Base-by-base conservation (phyloP, 1,140 invertebrate genomes). In the Solenopsis fugax region DNA sequence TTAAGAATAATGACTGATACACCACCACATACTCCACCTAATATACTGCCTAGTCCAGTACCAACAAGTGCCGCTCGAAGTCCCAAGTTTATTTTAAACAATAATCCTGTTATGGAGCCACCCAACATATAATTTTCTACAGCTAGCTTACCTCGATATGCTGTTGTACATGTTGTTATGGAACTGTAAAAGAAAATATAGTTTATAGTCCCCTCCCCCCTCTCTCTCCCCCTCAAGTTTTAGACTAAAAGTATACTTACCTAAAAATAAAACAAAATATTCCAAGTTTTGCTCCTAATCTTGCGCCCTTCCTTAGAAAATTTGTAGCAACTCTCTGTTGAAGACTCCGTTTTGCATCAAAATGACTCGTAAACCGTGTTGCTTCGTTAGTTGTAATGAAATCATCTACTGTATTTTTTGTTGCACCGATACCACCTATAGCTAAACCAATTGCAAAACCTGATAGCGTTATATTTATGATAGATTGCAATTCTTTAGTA, bases 361-460 rank as follows among this genome's bases (percentile, higher is more conserved):
- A 93, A 67, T 97, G 97, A 81, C 95, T 96, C 64, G 94, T 93
- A 93, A 97, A 98, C 10, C 95, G 94, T 45, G 97, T 96, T 10
- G 97, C 97, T 94, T 97, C 95, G 95, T 98, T 98, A 71, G 96
- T 97, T 92, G 96, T 96, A 88, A 97, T 96, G 89, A 98, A 98
- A 76, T 96, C 95, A n/a, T 96, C 62, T 88, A 97, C 97, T 24
- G 97, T 96, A 2, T 91, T 89, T 90, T 95, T 95, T n/a, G 96
- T 96, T 88, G 95, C 92, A 16, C 94, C 89, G 88, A 97, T 92
- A 67, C 97, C 97, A 52, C 97, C 97, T 87, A 97, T 95, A 29
- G 96, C 86, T 1, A 93, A 96, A 62, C 97, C 97, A 60, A 96
- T 56, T 60, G 97, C 95, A 5, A 95, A 86, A 67, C 96, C 96